Percentiles rank a stretch among this genome's conserved stretches.
Evolutionary conservation across 2,797 vertebrate species (phyloP).

Genomic region (Ataeniobius toweri): DNA sequence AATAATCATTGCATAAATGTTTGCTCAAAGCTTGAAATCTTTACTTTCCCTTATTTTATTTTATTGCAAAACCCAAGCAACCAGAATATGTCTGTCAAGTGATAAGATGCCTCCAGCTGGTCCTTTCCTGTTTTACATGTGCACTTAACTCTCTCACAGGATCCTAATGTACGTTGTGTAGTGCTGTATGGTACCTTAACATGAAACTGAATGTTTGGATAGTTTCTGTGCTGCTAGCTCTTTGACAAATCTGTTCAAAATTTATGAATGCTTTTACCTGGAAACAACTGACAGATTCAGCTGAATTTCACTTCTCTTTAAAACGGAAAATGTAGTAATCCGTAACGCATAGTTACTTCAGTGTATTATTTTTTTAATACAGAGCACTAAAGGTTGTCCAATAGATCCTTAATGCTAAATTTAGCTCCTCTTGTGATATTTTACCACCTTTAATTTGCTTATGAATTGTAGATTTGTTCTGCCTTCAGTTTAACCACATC

Average conservation of each 20-base stretch:
- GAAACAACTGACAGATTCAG: not conserved
- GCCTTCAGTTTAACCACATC: not conserved
- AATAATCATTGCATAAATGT: not conserved
- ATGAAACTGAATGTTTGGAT: not conserved
- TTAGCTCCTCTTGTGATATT: not conserved
- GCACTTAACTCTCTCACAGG: not conserved
- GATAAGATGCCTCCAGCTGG: not conserved
- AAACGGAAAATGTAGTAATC: not conserved
- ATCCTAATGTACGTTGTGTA: not conserved
- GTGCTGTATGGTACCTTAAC: not conserved
- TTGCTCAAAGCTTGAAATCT: not conserved
- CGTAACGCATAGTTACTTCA: not conserved
- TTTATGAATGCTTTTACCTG: not conserved
- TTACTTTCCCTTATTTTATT: not conserved
- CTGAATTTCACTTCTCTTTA: not conserved
- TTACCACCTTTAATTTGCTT: not conserved
- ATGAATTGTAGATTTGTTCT: not conserved
- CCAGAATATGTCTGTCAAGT: not conserved
- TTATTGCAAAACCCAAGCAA: not conserved
- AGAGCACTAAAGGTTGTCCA: not conserved
- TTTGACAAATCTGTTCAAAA: not conserved
- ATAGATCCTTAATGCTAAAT: not conserved
- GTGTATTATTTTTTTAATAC: not conserved
- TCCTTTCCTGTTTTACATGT: not conserved
- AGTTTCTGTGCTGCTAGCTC: not conserved